These are phyloP conservation scores for Metallyticus violacea DNA, from an alignment of 2,888 invertebrate genomes.

Conservation along the genomic window DNA sequence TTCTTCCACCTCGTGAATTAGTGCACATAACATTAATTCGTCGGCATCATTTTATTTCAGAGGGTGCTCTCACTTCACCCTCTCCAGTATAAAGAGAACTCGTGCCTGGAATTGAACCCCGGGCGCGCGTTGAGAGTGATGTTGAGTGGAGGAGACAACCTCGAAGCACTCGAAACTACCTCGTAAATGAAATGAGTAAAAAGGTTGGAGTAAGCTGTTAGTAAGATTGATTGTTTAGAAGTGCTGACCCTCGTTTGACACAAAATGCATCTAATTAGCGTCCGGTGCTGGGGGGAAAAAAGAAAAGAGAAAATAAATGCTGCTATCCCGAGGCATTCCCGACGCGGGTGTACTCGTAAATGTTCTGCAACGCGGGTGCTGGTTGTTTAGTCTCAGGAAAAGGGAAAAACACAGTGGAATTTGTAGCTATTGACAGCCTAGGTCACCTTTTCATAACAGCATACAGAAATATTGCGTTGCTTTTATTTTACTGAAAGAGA, in stretches of 20 bases:
- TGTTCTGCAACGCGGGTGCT: no score
- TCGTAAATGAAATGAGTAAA: not conserved
- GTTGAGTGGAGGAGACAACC: not conserved
- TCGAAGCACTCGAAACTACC: not conserved
- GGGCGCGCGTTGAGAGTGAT: not conserved
- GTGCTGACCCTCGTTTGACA: not conserved
- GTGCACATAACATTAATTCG: not conserved
- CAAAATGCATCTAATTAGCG: not conserved
- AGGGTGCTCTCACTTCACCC: not conserved
- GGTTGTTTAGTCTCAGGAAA: no score
- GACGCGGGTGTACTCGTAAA: no score
- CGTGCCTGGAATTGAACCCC: not conserved
- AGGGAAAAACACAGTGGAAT: no score
- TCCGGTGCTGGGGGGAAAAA: not conserved
- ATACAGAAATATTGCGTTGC: no score
- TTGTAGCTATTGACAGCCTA: no score
- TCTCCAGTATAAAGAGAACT: not conserved
- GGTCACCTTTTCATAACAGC: no score
- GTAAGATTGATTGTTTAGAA: not conserved
- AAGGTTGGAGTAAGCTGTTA: not conserved
- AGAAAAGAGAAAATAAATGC: no score
- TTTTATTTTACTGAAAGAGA: no score
- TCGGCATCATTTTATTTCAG: not conserved
- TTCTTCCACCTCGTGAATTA: no score
- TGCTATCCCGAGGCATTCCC: no score